phyloP scores from a whole-genome alignment of 2,888 invertebrate genomes.

The Limnephilus auricula region DNA sequence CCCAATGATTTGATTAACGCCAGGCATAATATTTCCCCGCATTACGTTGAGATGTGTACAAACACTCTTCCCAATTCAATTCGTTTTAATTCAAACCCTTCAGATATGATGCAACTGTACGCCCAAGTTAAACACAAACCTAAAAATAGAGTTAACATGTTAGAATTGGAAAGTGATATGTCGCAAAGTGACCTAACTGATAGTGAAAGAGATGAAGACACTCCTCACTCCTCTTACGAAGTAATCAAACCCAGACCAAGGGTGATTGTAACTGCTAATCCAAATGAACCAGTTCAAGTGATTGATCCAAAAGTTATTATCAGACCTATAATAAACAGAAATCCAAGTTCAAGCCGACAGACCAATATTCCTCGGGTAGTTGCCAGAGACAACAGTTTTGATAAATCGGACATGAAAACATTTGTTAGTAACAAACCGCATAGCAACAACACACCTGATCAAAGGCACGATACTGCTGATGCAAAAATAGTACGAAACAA shows the following conservation, averaged over 20 bases:
- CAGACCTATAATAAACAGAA: conserved; percentile 76
- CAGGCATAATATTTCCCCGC: conserved; percentile 32
- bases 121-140: conserved; percentile 57
- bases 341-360: conserved; percentile 68
- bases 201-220: conserved; percentile 61
- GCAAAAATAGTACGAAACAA: conserved; percentile 31
- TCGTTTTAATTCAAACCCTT: conserved; percentile 41
- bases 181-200: conserved; percentile 62
- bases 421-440: conserved; percentile 9
- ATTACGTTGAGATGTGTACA: conserved; percentile 62
- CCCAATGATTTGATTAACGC: conserved; percentile 11
- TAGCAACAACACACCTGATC: neutral
- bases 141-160: conserved; percentile 64
- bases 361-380: conserved; percentile 76
- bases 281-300: conserved; percentile 71
- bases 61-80: conserved; percentile 57
- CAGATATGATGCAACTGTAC: conserved; percentile 56
- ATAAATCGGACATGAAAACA: conserved; percentile 64
- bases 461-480: conserved; percentile 41
- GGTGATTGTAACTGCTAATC: conserved; percentile 77
- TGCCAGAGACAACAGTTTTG: conserved; percentile 69
- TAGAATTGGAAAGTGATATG: conserved; percentile 61
- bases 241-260: conserved; percentile 73
- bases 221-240: conserved; percentile 57
- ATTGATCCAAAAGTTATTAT: conserved; percentile 80